A percentile compares a stretch with the other conserved stretches of the same genome.
Evolutionary conservation across 2,797 vertebrate genomes (phyloP).

Genomic region (Lagodon rhomboides): DNA sequence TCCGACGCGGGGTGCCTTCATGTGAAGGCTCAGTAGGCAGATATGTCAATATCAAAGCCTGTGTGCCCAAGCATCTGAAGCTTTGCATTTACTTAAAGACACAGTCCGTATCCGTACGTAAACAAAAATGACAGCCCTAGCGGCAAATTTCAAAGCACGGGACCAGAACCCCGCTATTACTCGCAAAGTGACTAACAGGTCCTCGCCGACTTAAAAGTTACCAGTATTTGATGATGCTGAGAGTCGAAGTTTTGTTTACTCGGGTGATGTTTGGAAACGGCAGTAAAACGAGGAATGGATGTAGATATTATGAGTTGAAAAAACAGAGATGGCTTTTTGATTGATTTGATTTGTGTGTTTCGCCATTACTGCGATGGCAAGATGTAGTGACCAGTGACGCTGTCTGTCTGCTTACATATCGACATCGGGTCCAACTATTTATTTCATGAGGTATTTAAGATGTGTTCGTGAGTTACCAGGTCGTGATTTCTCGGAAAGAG

Average conservation of each 20-base stretch:
- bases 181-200: slow-evolving; percentile 16
- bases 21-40: slow-evolving; percentile 64
- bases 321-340: too few relatives aligned
- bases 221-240: neutral
- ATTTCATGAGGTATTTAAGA: too few relatives aligned
- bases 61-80: slow-evolving; percentile 56
- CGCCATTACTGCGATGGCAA: too few relatives aligned
- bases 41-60: slow-evolving; percentile 71
- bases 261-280: neutral
- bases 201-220: neutral
- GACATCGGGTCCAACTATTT: too few relatives aligned
- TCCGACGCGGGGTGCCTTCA: slow-evolving; percentile 61
- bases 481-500: too few relatives aligned
- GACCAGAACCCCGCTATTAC: slow-evolving; percentile 11
- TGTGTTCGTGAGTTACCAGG: too few relatives aligned
- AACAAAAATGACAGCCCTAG: slow-evolving; percentile 35
- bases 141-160: slow-evolving; percentile 37
- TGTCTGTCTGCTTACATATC: too few relatives aligned
- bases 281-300: neutral
- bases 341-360: too few relatives aligned
- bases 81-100: slow-evolving; percentile 69
- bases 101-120: slow-evolving; percentile 30
- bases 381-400: too few relatives aligned
- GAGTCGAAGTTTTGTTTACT: neutral
- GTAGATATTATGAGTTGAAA: too few relatives aligned